phyloP scores from a whole-genome alignment of 2,113 vertebrate genomes.

The Pholis gunnellus region DNA sequence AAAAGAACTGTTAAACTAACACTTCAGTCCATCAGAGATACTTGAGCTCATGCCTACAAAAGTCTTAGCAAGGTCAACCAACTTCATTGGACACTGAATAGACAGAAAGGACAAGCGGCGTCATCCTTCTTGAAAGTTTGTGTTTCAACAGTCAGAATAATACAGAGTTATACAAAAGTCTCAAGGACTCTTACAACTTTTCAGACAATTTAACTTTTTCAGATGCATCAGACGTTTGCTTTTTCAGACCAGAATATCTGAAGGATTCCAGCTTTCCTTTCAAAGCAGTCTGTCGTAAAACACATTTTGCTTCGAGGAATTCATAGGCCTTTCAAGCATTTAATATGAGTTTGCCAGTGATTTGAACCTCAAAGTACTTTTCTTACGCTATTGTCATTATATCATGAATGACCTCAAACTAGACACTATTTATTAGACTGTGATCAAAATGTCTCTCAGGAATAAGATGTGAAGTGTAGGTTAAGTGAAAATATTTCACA shows the following conservation, averaged over 20 bases:
- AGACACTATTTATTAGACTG: conserved; percentile 1
- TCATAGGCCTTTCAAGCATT: not conserved
- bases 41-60: not conserved
- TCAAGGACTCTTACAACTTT: not conserved
- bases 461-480: not conserved
- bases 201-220: conserved; percentile 2
- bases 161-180: not conserved
- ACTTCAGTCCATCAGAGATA: not conserved
- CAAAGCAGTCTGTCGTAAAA: not conserved
- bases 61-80: not conserved
- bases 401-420: conserved; percentile 20
- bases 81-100: not conserved
- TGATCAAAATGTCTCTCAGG: not conserved
- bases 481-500: not conserved
- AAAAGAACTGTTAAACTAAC: not conserved
- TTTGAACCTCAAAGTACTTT: conserved; percentile 4
- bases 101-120: not conserved
- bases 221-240: not conserved
- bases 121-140: not conserved
- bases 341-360: not conserved
- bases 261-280: conserved; percentile 39
- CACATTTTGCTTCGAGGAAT: not conserved
- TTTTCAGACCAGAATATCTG: conserved; percentile 1
- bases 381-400: conserved; percentile 7
- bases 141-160: not conserved